Evolutionary conservation across 2,797 vertebrate species (phyloP), one percentile per base, ranked within the genome.

Genomic region (Pipistrellus nathusii): DNA sequence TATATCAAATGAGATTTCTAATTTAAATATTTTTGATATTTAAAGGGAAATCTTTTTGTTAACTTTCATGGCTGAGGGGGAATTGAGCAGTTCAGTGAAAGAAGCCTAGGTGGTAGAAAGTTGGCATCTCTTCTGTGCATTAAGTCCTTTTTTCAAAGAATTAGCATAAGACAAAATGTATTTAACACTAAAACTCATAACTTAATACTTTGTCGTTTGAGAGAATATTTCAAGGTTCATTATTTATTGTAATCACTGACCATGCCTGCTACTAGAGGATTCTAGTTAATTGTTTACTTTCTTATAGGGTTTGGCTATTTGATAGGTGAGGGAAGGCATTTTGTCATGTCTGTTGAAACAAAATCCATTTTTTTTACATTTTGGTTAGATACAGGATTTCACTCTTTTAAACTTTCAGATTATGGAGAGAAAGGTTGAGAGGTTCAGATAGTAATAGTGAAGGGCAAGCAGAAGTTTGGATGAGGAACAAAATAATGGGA

Each of bases 351-450:
- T 82, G 0, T 82, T 75, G 35, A 85, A 92, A 55, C 9, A 76
- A 59, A 90, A 46, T 44, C 55, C 44, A 5, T n/a, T 91, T 10
- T 10, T 30, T 4, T 90, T 90, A 5, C 46, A 5, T 76, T 91
- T 90, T 53, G 64, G 21, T 90, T 94, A 91, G 30, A 71, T 55
- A 46, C 30, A 88, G 86, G 62, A 44, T 89, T 90, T 89, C 7
- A 77, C 17, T 84, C 57, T 46, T 91, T 91, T 87, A 82, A 91
- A 41, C 32, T 66, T 41, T 48, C 23, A 62, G 32, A 71, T 77
- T 92, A 25, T 57, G 11, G 78, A 90, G 38, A 15, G 25, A 80
- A 83, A 59, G 21, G 9, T 66, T 46, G 68, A 72, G 27, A 77
- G 27, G 3, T n/a, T 85, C 69, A 85, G 68, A 25, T 62, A 41